Conservation (phyloP, 2,888 invertebrate genomes). For the Nemotelus nigrinus region DNA sequence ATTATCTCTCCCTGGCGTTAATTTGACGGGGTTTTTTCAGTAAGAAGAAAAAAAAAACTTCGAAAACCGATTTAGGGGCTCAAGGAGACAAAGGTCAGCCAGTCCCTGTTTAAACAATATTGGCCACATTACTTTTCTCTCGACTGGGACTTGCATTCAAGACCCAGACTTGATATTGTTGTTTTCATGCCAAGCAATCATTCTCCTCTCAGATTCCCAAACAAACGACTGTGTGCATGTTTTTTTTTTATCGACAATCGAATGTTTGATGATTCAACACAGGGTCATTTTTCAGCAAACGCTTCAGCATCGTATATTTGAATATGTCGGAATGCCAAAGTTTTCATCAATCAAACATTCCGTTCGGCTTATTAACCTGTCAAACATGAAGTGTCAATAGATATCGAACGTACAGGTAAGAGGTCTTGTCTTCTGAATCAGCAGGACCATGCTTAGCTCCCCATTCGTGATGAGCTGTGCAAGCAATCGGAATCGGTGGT, state of each 20-base stretch:
- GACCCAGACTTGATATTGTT: not conserved
- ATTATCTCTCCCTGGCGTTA: slow-evolving; percentile 39
- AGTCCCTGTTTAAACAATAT: slow-evolving; percentile 25
- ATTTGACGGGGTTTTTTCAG: slow-evolving; percentile 25
- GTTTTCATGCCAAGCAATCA: not conserved
- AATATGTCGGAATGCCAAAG: slow-evolving; percentile 38
- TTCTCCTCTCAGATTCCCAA: not conserved
- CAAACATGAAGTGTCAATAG: slow-evolving; percentile 50
- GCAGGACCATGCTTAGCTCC: slow-evolving; percentile 32
- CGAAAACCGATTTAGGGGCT: slow-evolving; percentile 8
- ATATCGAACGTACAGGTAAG: slow-evolving; percentile 45
- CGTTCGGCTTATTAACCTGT: slow-evolving; percentile 50
- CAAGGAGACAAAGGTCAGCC: slow-evolving; percentile 25
- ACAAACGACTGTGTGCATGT: not conserved
- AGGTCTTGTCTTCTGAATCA: slow-evolving; percentile 12
- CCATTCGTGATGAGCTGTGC: not conserved
- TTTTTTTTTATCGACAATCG: too few species aligned
- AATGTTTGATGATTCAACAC: not conserved
- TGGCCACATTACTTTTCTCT: slow-evolving; percentile 16
- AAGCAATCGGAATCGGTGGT: slow-evolving; percentile 31
- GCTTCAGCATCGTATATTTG: slow-evolving; percentile 28
- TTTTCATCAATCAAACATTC: slow-evolving; percentile 49
- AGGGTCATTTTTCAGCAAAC: slow-evolving; percentile 35
- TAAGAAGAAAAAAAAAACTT: not conserved
- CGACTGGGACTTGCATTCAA: not conserved